These are phyloP conservation scores for Eulemur mongoz DNA, from an alignment of 2,797 vertebrate genomes.

Conservation along the genomic window DNA sequence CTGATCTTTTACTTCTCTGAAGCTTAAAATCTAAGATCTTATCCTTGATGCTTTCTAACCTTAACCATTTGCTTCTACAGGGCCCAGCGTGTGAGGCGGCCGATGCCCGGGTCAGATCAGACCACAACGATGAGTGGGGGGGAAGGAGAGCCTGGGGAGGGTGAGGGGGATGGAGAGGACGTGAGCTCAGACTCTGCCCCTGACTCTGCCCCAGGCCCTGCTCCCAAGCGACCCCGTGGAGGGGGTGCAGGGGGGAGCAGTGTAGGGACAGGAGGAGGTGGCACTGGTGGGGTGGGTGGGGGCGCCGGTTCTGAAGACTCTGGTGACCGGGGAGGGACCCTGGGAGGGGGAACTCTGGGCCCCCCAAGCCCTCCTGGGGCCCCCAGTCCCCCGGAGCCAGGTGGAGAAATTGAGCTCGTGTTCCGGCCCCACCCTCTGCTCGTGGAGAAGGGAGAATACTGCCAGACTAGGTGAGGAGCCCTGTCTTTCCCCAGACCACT, in stretches of 20 bases:
- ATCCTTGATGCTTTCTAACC: constrained; percentile 12
- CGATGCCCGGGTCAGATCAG: constrained; percentile 90
- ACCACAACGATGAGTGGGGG: constrained; percentile 93
- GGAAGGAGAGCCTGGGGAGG: constrained; percentile 88
- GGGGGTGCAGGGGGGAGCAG: constrained; percentile 86
- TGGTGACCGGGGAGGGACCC: constrained; percentile 78
- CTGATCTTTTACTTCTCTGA: neutral
- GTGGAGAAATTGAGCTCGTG: constrained; percentile 93
- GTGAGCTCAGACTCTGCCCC: constrained; percentile 79
- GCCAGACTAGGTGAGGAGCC: constrained; percentile 91
- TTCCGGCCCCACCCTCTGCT: constrained; percentile 93
- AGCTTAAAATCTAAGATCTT: neutral
- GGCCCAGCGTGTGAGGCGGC: constrained; percentile 91
- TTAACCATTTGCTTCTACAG: constrained; percentile 78
- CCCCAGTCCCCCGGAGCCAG: constrained; percentile 86
- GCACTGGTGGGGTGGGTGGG: constrained; percentile 74
- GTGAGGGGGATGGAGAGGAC: constrained; percentile 78
- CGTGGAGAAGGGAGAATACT: constrained; percentile 91
- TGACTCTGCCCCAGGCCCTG: constrained; percentile 84
- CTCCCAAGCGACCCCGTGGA: constrained; percentile 86
- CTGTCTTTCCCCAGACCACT: neutral
- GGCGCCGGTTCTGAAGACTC: constrained; percentile 89
- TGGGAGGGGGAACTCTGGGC: constrained; percentile 87
- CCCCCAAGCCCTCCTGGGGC: constrained; percentile 79
- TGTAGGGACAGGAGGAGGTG: constrained; percentile 86